A percentile compares a stretch with the other conserved stretches of the same genome.
Evolutionary conservation across 2,888 invertebrate genomes (phyloP).

Genomic region (Temnothorax ravouxi): DNA sequence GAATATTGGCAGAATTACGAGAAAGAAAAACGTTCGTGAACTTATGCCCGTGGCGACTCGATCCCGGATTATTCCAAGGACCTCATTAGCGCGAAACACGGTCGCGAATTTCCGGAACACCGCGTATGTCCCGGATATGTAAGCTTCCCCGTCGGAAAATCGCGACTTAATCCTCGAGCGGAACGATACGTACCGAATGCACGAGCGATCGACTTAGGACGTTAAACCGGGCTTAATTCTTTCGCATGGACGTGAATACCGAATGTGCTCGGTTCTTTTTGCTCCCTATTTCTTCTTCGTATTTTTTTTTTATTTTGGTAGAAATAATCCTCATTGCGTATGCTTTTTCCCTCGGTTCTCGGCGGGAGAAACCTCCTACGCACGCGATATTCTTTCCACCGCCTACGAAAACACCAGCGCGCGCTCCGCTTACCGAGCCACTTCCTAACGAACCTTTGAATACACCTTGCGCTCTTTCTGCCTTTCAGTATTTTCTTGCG

Average conservation of each 20-base stretch:
- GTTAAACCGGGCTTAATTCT: slow-evolving; percentile 48
- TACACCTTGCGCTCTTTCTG: slow-evolving; percentile 50
- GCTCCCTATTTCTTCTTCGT: not conserved
- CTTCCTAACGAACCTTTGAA: slow-evolving; percentile 57
- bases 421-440: slow-evolving; percentile 40
- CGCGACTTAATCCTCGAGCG: slow-evolving; percentile 45
- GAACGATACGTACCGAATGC: slow-evolving; percentile 42
- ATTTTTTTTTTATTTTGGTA: not conserved
- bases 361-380: not conserved
- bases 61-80: not conserved
- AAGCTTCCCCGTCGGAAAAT: slow-evolving; percentile 48
- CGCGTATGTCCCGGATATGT: slow-evolving; percentile 20
- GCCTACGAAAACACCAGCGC: slow-evolving; percentile 42
- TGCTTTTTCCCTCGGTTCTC: slow-evolving; percentile 22
- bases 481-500: slow-evolving; percentile 45
- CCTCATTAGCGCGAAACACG: slow-evolving; percentile 4
- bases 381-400: slow-evolving; percentile 44
- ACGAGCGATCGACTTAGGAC: slow-evolving; percentile 50
- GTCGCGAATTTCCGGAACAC: slow-evolving; percentile 36
- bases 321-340: slow-evolving; percentile 48
- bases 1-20: not conserved
- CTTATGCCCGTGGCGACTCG: not conserved
- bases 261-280: slow-evolving; percentile 5
- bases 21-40: not conserved
- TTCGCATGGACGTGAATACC: slow-evolving; percentile 41